Evolutionary conservation across 1,140 invertebrate genomes (phyloP).

Genomic region (Drosophila triauraria): DNA sequence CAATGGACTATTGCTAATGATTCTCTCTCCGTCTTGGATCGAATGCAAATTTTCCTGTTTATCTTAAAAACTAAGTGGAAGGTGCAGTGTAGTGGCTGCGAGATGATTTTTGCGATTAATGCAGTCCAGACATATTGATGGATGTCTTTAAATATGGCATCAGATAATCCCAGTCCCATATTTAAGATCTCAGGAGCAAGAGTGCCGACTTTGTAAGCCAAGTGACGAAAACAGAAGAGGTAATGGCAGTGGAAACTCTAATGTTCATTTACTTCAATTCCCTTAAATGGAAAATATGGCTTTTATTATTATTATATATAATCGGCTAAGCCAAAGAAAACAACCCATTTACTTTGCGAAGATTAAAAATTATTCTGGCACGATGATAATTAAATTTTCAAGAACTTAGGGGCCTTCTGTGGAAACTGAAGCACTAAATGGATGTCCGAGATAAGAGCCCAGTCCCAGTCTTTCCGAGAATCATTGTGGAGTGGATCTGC

Average conservation of each 20-base stretch:
- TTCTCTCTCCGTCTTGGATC: slow-evolving; percentile 8
- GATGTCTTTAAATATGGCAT: slow-evolving; percentile 35
- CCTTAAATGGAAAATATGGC: background rate
- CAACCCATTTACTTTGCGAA: slow-evolving; percentile 8
- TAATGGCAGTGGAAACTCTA: background rate
- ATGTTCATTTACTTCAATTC: background rate
- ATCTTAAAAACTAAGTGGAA: slow-evolving; percentile 46
- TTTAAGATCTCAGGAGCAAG: background rate
- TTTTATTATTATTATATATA: slow-evolving; percentile 2
- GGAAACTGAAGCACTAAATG: slow-evolving; percentile 67
- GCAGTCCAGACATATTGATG: slow-evolving; percentile 52
- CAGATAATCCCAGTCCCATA: slow-evolving; percentile 19
- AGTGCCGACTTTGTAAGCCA: slow-evolving; percentile 35
- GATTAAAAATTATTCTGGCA: slow-evolving; percentile 49
- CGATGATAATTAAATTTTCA: slow-evolving; percentile 76
- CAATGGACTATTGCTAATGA: slow-evolving; percentile 20
- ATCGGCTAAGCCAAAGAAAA: slow-evolving; percentile 6
- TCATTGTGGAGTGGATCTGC: slow-evolving; percentile 45
- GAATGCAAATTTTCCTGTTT: slow-evolving; percentile 57
- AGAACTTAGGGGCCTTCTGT: slow-evolving; percentile 54
- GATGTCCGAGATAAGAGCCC: slow-evolving; percentile 59
- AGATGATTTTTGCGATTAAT: slow-evolving; percentile 60
- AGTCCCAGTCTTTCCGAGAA: slow-evolving; percentile 59
- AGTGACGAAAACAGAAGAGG: slow-evolving; percentile 19
- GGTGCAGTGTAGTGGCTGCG: slow-evolving; percentile 18